A percentile compares a stretch with the other conserved stretches of the same genome.
Evolutionary conservation across 2,113 vertebrate genomes (phyloP).

Genomic region (Saccopteryx leptura): DNA sequence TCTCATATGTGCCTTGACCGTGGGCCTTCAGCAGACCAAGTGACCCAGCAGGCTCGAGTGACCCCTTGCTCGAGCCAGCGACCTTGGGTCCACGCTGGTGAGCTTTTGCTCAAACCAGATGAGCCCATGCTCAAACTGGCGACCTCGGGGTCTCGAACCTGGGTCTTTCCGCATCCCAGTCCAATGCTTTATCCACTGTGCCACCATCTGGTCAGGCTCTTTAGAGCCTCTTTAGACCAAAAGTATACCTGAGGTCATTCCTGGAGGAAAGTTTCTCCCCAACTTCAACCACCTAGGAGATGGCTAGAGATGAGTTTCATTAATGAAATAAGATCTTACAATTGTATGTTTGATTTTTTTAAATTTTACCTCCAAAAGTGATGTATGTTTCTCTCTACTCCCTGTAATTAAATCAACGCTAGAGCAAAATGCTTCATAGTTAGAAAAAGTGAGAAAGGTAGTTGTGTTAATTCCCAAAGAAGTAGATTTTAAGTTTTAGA

Average conservation of each 20-base stretch:
- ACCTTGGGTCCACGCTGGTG: too few relatives aligned
- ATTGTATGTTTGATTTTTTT: constrained; percentile 38
- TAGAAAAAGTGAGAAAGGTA: neutral
- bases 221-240: neutral
- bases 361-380: constrained; percentile 15
- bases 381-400: neutral
- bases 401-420: constrained; percentile 40
- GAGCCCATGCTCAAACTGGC: too few relatives aligned
- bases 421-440: constrained; percentile 12
- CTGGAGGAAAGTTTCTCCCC: neutral
- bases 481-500: constrained; percentile 45
- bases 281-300: neutral
- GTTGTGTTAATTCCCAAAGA: constrained; percentile 26
- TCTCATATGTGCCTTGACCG: too few relatives aligned
- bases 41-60: too few relatives aligned
- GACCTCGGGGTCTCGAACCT: too few relatives aligned
- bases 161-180: too few relatives aligned
- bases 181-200: too few relatives aligned
- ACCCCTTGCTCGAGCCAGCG: too few relatives aligned
- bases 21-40: too few relatives aligned
- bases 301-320: constrained; percentile 24
- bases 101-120: too few relatives aligned
- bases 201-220: neutral
- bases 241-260: neutral
- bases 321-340: constrained; percentile 55